These are phyloP conservation scores for Alosa alosa DNA, from an alignment of 2,113 vertebrate species.

Conservation along the genomic window DNA sequence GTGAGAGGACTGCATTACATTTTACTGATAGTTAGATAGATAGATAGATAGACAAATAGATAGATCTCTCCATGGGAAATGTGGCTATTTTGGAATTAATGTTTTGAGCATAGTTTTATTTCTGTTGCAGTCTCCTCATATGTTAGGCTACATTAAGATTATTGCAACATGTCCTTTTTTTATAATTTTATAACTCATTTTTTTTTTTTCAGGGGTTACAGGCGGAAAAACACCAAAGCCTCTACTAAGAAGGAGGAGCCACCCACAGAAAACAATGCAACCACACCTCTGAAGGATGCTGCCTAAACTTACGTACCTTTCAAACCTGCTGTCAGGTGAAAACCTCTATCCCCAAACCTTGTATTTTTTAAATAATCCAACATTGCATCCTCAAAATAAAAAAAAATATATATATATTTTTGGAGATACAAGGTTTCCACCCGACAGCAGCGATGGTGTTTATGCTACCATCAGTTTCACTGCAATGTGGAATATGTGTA, in stretches of 20 bases:
- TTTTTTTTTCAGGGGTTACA: constrained; percentile 54
- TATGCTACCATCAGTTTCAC: neutral
- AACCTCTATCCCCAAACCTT: too few relatives aligned
- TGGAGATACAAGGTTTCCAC: too few relatives aligned
- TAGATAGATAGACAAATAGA: neutral
- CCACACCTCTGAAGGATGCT: constrained; percentile 53
- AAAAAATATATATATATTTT: too few relatives aligned
- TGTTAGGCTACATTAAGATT: too few relatives aligned
- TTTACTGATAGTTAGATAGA: neutral
- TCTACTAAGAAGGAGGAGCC: constrained; percentile 50
- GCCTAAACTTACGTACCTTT: constrained; percentile 43
- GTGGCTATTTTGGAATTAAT: neutral
- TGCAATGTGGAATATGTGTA: neutral
- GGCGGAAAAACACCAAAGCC: constrained; percentile 40
- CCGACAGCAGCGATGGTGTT: neutral
- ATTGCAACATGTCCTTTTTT: neutral
- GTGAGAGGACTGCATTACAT: constrained; percentile 50
- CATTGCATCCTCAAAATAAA: too few relatives aligned
- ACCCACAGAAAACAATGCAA: constrained; percentile 48
- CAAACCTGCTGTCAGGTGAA: too few relatives aligned
- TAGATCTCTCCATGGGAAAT: neutral
- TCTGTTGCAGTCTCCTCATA: too few relatives aligned
- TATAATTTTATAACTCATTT: neutral
- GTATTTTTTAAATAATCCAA: too few relatives aligned
- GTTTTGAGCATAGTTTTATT: too few relatives aligned